Evolutionary conservation across 2,888 invertebrate species (phyloP).

Genomic region (Leptarthrus brevirostris): DNA sequence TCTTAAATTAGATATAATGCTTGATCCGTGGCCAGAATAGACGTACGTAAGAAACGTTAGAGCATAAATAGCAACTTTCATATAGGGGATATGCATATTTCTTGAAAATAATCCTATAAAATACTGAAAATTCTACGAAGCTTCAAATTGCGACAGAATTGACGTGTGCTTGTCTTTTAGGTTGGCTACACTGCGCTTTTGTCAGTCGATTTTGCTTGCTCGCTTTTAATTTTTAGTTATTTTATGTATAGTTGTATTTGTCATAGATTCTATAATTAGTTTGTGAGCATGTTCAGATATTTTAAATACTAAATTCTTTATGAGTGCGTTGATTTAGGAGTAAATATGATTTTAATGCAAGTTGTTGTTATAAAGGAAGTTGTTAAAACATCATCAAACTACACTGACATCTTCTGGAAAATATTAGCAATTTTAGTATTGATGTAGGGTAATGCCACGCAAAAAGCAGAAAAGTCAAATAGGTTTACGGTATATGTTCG

Average conservation of each 20-base stretch:
- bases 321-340: no score
- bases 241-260: not conserved
- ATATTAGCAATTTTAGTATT: no score
- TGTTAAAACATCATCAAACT: no score
- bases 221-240: not conserved
- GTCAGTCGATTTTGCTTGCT: not conserved
- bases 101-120: not conserved
- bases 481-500: no score
- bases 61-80: slow-evolving; percentile 78
- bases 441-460: no score
- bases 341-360: no score
- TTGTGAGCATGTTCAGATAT: not conserved
- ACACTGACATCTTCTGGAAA: no score
- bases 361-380: no score
- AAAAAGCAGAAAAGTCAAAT: no score
- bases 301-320: no score
- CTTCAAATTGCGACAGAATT: not conserved
- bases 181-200: not conserved
- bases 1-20: slow-evolving; percentile 76
- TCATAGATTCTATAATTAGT: not conserved
- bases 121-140: not conserved
- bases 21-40: slow-evolving; percentile 84
- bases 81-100: slow-evolving; percentile 80
- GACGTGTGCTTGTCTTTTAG: not conserved
- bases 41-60: slow-evolving; percentile 83